phyloP scores from a whole-genome alignment of 2,113 vertebrate species.

The Tauraco erythrolophus region DNA sequence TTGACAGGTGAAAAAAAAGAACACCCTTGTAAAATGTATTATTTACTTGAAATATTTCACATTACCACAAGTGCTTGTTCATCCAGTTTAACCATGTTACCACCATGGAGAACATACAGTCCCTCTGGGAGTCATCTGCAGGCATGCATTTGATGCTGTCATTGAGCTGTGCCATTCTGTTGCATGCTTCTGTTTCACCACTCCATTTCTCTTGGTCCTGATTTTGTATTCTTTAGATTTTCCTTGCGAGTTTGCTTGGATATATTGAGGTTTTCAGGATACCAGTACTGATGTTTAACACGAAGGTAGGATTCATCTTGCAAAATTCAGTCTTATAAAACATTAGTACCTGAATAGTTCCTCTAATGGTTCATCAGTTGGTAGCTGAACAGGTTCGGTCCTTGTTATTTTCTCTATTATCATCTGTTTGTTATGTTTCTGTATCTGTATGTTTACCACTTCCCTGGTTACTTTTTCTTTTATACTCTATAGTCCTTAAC shows the following conservation, averaged over 20 bases:
- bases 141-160: not conserved
- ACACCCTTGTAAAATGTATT: not conserved
- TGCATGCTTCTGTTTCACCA: not conserved
- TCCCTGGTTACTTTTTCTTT: not conserved
- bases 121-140: not conserved
- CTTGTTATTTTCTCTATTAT: not conserved
- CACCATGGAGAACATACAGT: not conserved
- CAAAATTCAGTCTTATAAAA: not conserved
- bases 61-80: not conserved
- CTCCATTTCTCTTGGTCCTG: not conserved
- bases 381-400: not conserved
- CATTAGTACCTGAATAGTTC: not conserved
- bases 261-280: not conserved
- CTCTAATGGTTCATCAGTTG: not conserved
- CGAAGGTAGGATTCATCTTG: not conserved
- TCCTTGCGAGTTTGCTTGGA: not conserved
- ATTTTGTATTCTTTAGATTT: not conserved
- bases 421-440: not conserved
- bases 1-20: not conserved
- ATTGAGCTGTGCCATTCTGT: not conserved
- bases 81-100: not conserved
- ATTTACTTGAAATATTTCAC: not conserved
- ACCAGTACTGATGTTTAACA: not conserved
- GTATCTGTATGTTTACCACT: not conserved
- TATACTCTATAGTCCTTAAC: not conserved